These are phyloP conservation scores for Bedellia somnulentella DNA, from an alignment of 2,888 invertebrate species.

Conservation along the genomic window DNA sequence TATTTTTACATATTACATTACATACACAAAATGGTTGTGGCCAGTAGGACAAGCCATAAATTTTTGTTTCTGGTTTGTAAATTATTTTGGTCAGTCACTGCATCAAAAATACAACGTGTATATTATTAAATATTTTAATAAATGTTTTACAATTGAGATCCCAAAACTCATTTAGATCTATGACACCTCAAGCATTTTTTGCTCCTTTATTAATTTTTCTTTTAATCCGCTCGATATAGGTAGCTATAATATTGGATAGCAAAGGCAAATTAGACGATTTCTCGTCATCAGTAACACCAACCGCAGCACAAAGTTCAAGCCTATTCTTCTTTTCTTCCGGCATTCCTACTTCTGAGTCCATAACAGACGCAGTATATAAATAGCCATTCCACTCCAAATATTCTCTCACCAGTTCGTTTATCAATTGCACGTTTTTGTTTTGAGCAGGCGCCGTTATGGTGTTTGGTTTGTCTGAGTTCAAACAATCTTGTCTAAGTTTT, in stretches of 20 bases:
- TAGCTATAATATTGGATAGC: constrained; percentile 54
- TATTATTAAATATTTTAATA: no score
- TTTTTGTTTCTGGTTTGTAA: no score
- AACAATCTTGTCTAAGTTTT: constrained; percentile 21
- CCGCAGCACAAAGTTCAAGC: constrained; percentile 30
- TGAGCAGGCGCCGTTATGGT: constrained; percentile 14
- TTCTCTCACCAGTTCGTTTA: constrained; percentile 69
- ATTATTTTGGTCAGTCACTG: no score
- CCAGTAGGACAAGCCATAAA: no score
- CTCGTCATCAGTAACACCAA: constrained; percentile 56
- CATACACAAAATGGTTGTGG: no score
- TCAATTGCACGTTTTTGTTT: constrained; percentile 37
- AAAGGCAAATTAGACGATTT: constrained; percentile 51
- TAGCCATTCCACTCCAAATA: constrained; percentile 74
- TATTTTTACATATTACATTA: no score
- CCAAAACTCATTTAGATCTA: no score
- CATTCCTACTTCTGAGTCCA: constrained; percentile 49
- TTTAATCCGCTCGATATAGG: constrained; percentile 49
- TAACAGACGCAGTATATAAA: constrained; percentile 61
- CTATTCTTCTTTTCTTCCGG: constrained; percentile 23
- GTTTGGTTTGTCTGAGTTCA: constrained; percentile 14
- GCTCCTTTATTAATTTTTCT: constrained; percentile 38
- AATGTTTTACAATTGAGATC: no score
- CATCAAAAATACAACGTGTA: no score
- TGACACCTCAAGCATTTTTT: no score